Conservation (phyloP, 2,888 invertebrate species). For the Perizoma flavofasciatum region DNA sequence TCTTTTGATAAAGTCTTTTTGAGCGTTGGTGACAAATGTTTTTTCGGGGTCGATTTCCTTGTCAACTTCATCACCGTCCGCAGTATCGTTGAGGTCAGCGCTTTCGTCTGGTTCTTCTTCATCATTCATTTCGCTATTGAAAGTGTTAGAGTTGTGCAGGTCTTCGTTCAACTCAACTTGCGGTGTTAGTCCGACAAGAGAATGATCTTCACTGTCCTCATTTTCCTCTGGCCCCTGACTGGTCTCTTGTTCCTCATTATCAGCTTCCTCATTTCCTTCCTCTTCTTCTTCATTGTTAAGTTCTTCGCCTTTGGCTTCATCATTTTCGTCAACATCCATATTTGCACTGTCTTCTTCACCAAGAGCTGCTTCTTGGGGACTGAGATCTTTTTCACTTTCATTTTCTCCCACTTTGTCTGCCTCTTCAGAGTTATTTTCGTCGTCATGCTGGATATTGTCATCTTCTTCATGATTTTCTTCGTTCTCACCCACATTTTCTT, state of each 20-base stretch:
- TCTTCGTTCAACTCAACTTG: constrained; percentile 79
- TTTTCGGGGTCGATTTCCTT: constrained; percentile 70
- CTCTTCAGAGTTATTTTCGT: constrained; percentile 50
- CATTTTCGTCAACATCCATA: constrained; percentile 49
- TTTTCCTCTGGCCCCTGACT: constrained; percentile 59
- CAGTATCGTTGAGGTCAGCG: constrained; percentile 56
- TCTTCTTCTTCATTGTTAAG: constrained; percentile 48
- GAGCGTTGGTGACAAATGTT: constrained; percentile 71
- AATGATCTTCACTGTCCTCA: constrained; percentile 71
- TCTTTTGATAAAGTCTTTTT: constrained; percentile 74
- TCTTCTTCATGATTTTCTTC: constrained; percentile 50
- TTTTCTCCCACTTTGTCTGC: constrained; percentile 43
- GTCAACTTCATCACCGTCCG: constrained; percentile 47
- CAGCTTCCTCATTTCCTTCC: constrained; percentile 45
- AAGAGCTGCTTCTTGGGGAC: constrained; percentile 5
- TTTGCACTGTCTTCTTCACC: constrained; percentile 53
- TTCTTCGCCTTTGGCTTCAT: constrained; percentile 47
- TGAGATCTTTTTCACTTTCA: constrained; percentile 53
- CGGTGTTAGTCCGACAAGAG: constrained; percentile 59
- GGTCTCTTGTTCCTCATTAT: constrained; percentile 51
- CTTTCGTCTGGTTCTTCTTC: constrained; percentile 60
- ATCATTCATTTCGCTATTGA: constrained; percentile 64
- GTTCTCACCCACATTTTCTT: constrained; percentile 49
- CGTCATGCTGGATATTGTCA: constrained; percentile 44
- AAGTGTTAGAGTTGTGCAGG: constrained; percentile 57